A percentile compares a stretch with the other conserved stretches of the same genome.
Evolutionary conservation across 2,113 vertebrate genomes (phyloP).

Genomic region (Cavia porcellus): DNA sequence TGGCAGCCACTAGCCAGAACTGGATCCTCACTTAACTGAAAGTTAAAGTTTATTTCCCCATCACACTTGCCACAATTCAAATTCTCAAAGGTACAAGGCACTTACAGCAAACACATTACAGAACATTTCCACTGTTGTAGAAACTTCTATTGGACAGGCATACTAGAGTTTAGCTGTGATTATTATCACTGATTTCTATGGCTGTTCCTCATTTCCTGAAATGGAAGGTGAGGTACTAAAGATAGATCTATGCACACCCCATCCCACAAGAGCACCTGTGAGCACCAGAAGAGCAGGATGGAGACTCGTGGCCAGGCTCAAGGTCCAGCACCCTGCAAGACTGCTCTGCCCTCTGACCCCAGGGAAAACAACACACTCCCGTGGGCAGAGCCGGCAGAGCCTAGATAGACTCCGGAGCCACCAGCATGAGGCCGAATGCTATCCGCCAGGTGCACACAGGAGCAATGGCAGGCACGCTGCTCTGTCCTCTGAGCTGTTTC

Average conservation of each 20-base stretch:
- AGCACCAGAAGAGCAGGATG: neutral
- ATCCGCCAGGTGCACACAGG: neutral
- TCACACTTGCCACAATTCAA: neutral
- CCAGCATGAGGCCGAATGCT: neutral
- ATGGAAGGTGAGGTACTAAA: neutral
- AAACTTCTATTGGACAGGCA: neutral
- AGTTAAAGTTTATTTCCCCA: neutral
- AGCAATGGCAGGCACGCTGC: neutral
- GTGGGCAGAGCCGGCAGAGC: neutral
- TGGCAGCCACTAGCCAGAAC: neutral
- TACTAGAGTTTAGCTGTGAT: neutral
- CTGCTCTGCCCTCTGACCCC: neutral
- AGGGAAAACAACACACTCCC: neutral
- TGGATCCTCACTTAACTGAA: constrained; percentile 19
- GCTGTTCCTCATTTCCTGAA: neutral
- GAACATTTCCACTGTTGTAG: neutral
- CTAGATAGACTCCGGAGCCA: neutral
- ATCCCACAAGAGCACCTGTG: neutral
- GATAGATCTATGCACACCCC: neutral
- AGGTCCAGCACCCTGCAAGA: neutral
- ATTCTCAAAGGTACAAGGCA: neutral
- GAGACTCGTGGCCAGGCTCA: neutral
- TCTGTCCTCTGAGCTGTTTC: constrained; percentile 5
- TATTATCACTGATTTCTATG: neutral
- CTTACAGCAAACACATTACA: neutral